Evolutionary conservation across 2,888 invertebrate species (phyloP).

Genomic region (Cantharis flavilabris): DNA sequence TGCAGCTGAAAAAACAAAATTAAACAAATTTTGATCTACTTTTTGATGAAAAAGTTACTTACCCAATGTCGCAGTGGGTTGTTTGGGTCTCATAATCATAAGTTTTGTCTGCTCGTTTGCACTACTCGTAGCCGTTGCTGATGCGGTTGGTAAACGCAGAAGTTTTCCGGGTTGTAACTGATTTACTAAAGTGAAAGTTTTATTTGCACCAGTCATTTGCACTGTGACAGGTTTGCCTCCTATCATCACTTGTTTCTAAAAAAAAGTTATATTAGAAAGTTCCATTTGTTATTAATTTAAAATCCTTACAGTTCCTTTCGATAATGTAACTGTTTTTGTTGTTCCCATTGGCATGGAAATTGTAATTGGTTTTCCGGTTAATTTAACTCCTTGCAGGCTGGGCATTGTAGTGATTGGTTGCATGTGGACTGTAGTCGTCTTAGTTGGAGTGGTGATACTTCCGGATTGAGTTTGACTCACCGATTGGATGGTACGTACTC

Average conservation of each 20-base stretch:
- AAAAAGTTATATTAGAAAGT: slow-evolving; percentile 7
- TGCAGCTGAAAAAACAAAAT: slow-evolving; percentile 49
- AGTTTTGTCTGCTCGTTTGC: slow-evolving; percentile 53
- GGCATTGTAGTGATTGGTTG: slow-evolving; percentile 52
- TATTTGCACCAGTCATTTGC: slow-evolving; percentile 67
- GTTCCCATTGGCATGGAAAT: slow-evolving; percentile 66
- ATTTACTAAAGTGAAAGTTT: slow-evolving; percentile 66
- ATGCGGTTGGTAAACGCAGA: slow-evolving; percentile 50
- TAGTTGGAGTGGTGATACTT: slow-evolving; percentile 45
- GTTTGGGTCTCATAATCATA: slow-evolving; percentile 61
- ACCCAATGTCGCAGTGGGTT: slow-evolving; percentile 61
- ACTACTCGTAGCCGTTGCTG: slow-evolving; percentile 40
- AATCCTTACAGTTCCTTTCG: slow-evolving; percentile 58
- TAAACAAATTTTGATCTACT: neutral
- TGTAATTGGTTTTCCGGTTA: slow-evolving; percentile 70
- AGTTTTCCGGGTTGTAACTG: slow-evolving; percentile 45
- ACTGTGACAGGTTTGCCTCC: slow-evolving; percentile 76
- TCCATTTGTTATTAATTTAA: neutral
- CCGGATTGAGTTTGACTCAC: slow-evolving; percentile 64
- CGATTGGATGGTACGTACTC: slow-evolving; percentile 66
- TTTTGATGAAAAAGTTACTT: slow-evolving; percentile 16
- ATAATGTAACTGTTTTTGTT: slow-evolving; percentile 65
- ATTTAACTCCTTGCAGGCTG: slow-evolving; percentile 58
- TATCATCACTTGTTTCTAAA: slow-evolving; percentile 66
- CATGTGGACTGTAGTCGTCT: slow-evolving; percentile 57